These are phyloP conservation scores for Oreotrochilus melanogaster DNA, from an alignment of 2,113 vertebrate genomes.

Conservation along the genomic window DNA sequence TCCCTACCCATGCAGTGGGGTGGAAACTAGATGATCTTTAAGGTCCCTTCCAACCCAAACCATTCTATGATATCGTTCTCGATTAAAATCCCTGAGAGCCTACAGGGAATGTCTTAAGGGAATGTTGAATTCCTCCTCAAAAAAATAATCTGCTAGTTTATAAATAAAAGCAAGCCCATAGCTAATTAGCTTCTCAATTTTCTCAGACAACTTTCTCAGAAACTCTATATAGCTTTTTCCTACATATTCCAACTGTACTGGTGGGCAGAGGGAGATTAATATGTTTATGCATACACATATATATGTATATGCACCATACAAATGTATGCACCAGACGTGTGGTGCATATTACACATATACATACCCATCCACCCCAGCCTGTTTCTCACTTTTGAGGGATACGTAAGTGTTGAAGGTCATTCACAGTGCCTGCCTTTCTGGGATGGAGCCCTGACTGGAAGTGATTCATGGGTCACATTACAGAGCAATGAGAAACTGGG, in stretches of 20 bases:
- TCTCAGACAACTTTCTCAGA: not conserved
- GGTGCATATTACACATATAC: too few relatives aligned
- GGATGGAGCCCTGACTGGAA: not conserved
- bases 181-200: not conserved
- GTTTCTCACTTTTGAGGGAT: not conserved
- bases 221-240: not conserved
- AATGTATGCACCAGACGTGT: not conserved
- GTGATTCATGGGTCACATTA: rapidly evolving
- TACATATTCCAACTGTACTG: not conserved
- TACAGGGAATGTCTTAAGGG: not conserved
- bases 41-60: too few relatives aligned
- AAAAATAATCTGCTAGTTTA: not conserved
- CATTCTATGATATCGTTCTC: not conserved
- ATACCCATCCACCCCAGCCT: not conserved
- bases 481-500: not conserved
- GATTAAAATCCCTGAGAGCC: not conserved
- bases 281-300: not conserved
- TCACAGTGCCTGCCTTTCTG: too few relatives aligned
- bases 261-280: not conserved
- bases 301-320: not conserved
- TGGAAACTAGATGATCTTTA: too few relatives aligned
- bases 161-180: not conserved
- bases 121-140: not conserved
- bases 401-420: not conserved
- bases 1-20: too few relatives aligned